Percentiles rank a stretch among this genome's conserved stretches.
These are phyloP conservation scores for Eupithecia dodoneata DNA, from an alignment of 2,888 invertebrate species.

Conservation along the genomic window DNA sequence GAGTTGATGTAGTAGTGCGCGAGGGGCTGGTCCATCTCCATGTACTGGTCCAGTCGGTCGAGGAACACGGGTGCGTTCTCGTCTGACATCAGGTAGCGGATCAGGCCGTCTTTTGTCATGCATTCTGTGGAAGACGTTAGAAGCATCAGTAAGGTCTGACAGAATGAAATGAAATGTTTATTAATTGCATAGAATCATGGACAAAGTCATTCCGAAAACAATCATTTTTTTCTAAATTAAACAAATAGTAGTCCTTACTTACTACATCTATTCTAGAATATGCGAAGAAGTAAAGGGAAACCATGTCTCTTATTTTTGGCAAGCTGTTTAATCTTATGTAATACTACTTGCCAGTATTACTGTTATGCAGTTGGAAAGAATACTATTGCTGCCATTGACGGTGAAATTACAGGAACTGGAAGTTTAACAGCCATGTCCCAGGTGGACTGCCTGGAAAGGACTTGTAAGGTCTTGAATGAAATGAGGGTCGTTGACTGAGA, in stretches of 20 bases:
- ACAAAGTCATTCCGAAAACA: no score
- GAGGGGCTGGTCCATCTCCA: constrained; percentile 99
- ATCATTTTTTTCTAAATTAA: no score
- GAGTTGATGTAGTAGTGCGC: constrained; percentile 99
- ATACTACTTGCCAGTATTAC: no score
- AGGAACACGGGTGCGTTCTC: constrained; percentile 99
- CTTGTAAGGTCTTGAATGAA: no score
- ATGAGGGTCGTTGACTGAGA: no score
- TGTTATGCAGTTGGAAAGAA: no score
- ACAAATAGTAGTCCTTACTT: no score
- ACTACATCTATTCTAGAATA: neutral
- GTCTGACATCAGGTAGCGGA: constrained; percentile 99
- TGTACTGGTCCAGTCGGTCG: constrained; percentile 97
- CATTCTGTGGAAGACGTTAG: constrained; percentile 81
- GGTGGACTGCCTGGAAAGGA: no score
- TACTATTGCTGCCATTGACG: no score
- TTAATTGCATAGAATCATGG: no score
- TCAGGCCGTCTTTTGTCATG: constrained; percentile 97
- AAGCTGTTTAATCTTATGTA: neutral
- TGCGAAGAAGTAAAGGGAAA: neutral
- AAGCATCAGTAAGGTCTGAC: neutral
- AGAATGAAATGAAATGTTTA: neutral
- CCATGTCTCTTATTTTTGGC: neutral
- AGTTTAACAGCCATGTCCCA: no score
- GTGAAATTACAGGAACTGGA: no score